Evolutionary conservation across 2,797 vertebrate species (phyloP), one percentile per base, ranked within the genome.

Genomic region (Allochrocebus solatus): DNA sequence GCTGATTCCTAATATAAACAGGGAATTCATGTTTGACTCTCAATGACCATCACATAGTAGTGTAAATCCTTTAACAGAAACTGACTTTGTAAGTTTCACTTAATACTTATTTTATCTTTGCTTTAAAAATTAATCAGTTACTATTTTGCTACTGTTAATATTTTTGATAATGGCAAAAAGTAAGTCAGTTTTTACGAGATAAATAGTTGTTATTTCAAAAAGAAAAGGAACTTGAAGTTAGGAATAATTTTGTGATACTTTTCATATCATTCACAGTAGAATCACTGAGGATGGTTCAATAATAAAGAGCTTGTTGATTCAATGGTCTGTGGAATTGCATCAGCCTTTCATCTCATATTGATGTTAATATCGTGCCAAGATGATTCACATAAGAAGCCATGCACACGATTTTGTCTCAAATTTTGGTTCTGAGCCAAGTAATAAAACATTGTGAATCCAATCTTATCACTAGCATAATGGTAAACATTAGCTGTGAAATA

Each of bases 401-500:
- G 1, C 9, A 28, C 24, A 53, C 83, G 28, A 84, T 93, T 93
- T 82, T 84, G 30, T 33, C 72, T 91, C 24, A 33, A 6, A 89
- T 82, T 91, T 93, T 67, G 57, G 12, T 79, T 91, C 24, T 92
- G 57, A 94, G 33, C 6, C 79, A 91, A 88, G 64, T 83, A 22
- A 89, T 75, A 28, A 86, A 88, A 92, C 12, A 36, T 67, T 80
- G 39, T 43, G 22, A 72, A n/a, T 78, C 12, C 46, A 64, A 30
- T 61, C 33, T 76, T 48, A 85, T n/a, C 67, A 78, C 28, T 55
- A 85, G 43, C 22, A 67, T 64, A 78, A 87, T 92, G 39, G 75
- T 50, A 96, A 93, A 92, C 83, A 89, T 86, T 95, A 87, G 53
- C 46, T 46, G 53, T 79, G 26, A 86, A 86, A 83, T 86, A 28